Percentiles rank a stretch among this genome's conserved stretches.
Evolutionary conservation across 2,888 invertebrate species (phyloP).

Genomic region (Enoplolaimus lenunculus): DNA sequence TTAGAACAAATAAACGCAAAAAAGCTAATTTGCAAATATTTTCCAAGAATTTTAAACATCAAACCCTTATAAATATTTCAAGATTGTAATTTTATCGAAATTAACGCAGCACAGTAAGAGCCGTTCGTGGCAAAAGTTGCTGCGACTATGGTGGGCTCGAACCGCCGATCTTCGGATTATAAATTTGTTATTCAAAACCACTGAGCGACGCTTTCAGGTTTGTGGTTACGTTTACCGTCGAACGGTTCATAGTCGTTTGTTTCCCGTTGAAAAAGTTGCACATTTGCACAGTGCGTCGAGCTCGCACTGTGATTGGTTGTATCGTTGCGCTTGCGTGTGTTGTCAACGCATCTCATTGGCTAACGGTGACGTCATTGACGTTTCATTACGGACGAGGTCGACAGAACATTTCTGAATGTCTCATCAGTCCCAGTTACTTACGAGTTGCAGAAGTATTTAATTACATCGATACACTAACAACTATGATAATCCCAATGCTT

Average conservation of each 20-base stretch:
- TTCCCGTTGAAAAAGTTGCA: conserved; percentile 52
- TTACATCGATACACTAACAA: conserved; percentile 31
- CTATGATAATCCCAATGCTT: conserved; percentile 32
- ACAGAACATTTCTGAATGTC: not conserved
- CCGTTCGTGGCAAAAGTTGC: too few species aligned
- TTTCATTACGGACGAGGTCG: not conserved
- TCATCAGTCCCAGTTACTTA: not conserved
- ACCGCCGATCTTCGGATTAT: too few species aligned
- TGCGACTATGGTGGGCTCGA: too few species aligned
- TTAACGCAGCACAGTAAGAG: too few species aligned
- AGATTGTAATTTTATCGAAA: too few species aligned
- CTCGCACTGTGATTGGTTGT: conserved; percentile 25
- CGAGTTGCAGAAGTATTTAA: conserved; percentile 6
- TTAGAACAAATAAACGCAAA: too few species aligned
- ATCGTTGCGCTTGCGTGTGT: conserved; percentile 28
- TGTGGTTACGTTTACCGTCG: conserved; percentile 68
- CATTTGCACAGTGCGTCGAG: conserved; percentile 31
- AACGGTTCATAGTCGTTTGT: conserved; percentile 64
- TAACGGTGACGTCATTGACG: not conserved
- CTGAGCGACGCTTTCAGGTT: conserved; percentile 6
- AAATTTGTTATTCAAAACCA: not conserved
- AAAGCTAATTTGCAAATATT: too few species aligned
- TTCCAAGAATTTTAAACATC: too few species aligned
- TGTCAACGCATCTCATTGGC: conserved; percentile 19
- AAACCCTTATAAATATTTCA: too few species aligned